Conservation (phyloP, 2,888 invertebrate genomes). For the Caenorhabditis japonica region DNA sequence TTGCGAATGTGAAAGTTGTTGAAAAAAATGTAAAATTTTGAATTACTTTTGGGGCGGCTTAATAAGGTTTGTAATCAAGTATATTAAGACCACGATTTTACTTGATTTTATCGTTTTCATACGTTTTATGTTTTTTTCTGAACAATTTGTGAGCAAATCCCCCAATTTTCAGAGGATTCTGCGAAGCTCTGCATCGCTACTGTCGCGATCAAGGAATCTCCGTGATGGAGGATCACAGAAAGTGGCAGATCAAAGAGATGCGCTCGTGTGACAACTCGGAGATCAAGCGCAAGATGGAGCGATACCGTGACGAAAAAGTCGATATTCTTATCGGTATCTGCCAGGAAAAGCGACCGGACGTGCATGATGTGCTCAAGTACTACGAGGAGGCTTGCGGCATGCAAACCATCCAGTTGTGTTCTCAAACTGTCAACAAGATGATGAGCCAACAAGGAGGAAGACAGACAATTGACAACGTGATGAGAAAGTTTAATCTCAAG, state of each 20-base stretch:
- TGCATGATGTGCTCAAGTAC: conserved; percentile 46
- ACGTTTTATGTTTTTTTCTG: no score
- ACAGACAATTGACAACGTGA: conserved; percentile 54
- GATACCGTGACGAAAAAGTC: not conserved
- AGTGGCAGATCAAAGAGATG: conserved; percentile 28
- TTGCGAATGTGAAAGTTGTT: no score
- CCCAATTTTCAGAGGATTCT: conserved; percentile 22
- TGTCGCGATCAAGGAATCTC: conserved; percentile 18
- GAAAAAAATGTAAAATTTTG: no score
- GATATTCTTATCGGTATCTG: conserved; percentile 18
- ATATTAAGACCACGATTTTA: no score
- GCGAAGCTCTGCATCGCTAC: conserved; percentile 2
- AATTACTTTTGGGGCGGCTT: no score
- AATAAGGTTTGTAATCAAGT: no score
- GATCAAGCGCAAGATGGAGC: conserved; percentile 20
- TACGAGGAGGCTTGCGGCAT: conserved; percentile 38
- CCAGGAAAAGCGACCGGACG: conserved; percentile 34
- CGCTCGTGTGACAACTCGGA: not conserved
- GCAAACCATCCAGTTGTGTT: conserved; percentile 41
- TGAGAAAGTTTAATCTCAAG: conserved; percentile 60
- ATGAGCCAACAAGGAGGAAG: conserved; percentile 13
- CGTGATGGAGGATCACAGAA: not conserved
- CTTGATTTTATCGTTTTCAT: no score
- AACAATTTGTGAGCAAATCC: not conserved
- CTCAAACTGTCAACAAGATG: conserved; percentile 23